A percentile compares a stretch with the other conserved stretches of the same genome.
These are phyloP conservation scores for Drosophila subobscura DNA, from an alignment of 1,140 invertebrate genomes.

Conservation along the genomic window DNA sequence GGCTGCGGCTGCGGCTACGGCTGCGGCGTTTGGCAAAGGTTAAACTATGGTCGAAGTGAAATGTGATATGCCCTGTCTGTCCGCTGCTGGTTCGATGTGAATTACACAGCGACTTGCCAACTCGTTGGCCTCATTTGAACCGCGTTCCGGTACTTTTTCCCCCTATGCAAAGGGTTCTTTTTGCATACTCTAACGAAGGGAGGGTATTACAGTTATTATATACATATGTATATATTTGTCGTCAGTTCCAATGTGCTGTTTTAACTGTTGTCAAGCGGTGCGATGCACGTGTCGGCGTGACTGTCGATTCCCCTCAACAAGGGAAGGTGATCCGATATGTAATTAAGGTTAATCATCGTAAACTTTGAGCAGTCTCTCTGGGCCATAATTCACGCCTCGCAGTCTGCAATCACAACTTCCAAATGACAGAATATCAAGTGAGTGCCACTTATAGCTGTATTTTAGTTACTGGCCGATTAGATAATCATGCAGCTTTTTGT, in stretches of 20 bases:
- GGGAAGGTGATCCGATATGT: slow-evolving; percentile 16
- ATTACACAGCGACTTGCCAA: slow-evolving; percentile 25
- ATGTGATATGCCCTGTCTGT: slow-evolving; percentile 13
- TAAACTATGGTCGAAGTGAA: slow-evolving; percentile 18
- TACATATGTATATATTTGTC: background rate
- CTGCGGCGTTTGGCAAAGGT: slow-evolving; percentile 13
- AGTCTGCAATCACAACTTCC: slow-evolving; percentile 39
- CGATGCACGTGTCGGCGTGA: slow-evolving; percentile 31
- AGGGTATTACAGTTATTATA: too few species aligned
- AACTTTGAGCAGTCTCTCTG: slow-evolving; percentile 22
- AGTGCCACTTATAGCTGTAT: slow-evolving; percentile 24
- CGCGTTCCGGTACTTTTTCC: slow-evolving; percentile 38
- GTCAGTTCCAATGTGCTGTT: too few species aligned
- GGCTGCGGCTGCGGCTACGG: background rate
- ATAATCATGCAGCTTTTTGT: slow-evolving; percentile 14
- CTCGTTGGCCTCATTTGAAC: slow-evolving; percentile 29
- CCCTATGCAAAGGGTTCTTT: slow-evolving; percentile 35
- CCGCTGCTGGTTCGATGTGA: slow-evolving; percentile 15
- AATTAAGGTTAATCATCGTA: slow-evolving; percentile 42
- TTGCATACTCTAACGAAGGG: background rate
- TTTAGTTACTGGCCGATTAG: slow-evolving; percentile 9
- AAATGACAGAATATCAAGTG: slow-evolving; percentile 1
- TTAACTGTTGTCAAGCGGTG: slow-evolving; percentile 1
- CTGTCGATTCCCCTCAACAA: background rate
- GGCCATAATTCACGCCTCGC: slow-evolving; percentile 37